Base-by-base conservation (phyloP, 1,140 invertebrate genomes). In the Holcopasites calliopsidis region DNA sequence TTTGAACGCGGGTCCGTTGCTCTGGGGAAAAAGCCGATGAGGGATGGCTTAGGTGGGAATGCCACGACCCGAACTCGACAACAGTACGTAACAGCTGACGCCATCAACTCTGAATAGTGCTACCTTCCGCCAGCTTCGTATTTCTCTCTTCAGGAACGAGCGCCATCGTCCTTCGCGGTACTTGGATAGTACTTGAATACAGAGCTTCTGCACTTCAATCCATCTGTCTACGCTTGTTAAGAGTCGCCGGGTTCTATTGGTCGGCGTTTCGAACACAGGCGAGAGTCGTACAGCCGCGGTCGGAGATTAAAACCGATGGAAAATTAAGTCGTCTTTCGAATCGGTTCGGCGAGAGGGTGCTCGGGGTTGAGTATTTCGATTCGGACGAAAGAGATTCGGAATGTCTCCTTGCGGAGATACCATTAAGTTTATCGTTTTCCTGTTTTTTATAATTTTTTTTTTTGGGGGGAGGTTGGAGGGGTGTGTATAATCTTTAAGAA, bases 41-140 rank as follows among this genome's bases (percentile, higher is more conserved):
- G 23, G 18, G 8, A 28, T n/a, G 21, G 11, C 40, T 18, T 5
- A 10, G n/a, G 49, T 5, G 44, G 54, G 33, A 74, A 38, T 35
- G 44, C 38, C 35, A 23, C 31, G 58, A 54, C 44, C 31, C 38
- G 49, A 55, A 68, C 82, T 78, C 79, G 85, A 82, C 85, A 87
- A 86, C 83, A 87, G 85, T 88, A 85, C 82, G 84, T 89, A 89
- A 88, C 87, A 88, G 86, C 88, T 89, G 88, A 88, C 87, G 85
- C 86, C 82, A 88, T 89, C 82, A 86, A 88, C 78, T 87, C 72
- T 35, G 54, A 87, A 82, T 78, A 78, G 70, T 60, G 77, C 71
- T 52, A 66, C 58, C 69, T 71, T 75, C 49, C 49, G 33, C 28
- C 80, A 55, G 10, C 23, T 40, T 58, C 49, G 65, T 75, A 75